These are phyloP conservation scores for Gopherus evgoodei DNA, from an alignment of 2,113 vertebrate genomes.

Conservation along the genomic window DNA sequence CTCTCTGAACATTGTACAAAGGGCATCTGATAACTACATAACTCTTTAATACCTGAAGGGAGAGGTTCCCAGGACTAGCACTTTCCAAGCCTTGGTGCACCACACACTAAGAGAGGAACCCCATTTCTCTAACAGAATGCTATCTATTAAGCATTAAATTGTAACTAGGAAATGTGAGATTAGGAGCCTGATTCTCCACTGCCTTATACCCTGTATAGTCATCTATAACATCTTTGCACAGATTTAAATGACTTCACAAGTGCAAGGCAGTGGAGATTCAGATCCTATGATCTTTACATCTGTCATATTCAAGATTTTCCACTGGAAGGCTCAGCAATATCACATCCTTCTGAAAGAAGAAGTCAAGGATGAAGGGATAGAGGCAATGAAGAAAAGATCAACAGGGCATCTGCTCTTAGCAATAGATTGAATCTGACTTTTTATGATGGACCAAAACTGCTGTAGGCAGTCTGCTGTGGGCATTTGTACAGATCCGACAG, in stretches of 20 bases:
- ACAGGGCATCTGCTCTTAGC: background rate
- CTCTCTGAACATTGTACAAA: background rate
- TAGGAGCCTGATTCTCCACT: background rate
- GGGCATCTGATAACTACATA: background rate
- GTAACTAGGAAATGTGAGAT: background rate
- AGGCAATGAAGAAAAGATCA: background rate
- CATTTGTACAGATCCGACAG: background rate
- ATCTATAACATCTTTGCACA: background rate
- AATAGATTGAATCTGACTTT: background rate
- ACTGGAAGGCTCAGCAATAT: background rate
- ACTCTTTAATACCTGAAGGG: background rate
- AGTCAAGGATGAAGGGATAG: background rate
- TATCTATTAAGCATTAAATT: conserved; percentile 7
- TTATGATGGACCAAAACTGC: background rate
- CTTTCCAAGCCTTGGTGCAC: background rate
- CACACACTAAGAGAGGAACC: background rate
- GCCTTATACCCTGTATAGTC: background rate
- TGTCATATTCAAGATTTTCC: background rate
- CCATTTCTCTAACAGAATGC: background rate
- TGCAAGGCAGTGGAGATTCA: background rate
- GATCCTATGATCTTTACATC: background rate
- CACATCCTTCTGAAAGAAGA: background rate
- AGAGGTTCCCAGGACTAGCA: background rate
- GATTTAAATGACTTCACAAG: background rate
- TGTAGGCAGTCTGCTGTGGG: background rate